Evolutionary conservation across 2,113 vertebrate species (phyloP).

Genomic region (Semicossyphus pulcher): DNA sequence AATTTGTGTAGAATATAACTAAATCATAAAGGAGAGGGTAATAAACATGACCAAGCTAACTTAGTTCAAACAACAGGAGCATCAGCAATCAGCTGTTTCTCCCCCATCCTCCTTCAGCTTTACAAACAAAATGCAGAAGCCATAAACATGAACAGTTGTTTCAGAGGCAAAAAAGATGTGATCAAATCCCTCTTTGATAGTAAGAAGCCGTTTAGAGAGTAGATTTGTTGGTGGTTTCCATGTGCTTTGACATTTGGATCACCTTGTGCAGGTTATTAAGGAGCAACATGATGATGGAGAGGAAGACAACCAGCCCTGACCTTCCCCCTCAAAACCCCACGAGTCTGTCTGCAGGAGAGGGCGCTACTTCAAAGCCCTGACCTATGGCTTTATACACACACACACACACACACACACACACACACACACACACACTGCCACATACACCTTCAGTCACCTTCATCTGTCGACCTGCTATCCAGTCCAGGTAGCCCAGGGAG

Average conservation of each 20-base stretch:
- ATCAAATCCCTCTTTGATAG: not conserved
- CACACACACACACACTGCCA: slow-evolving; percentile 8
- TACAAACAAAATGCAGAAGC: not conserved
- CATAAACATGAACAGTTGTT: no score
- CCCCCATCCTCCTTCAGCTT: no score
- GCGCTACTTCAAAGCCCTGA: slow-evolving; percentile 44
- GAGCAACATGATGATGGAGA: not conserved
- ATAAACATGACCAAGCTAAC: not conserved
- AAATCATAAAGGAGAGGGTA: not conserved
- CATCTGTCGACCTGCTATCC: slow-evolving; percentile 28
- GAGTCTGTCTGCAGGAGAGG: not conserved
- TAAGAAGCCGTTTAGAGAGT: not conserved
- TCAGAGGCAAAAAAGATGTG: not conserved
- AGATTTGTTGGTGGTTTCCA: not conserved
- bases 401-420: slow-evolving; percentile 16
- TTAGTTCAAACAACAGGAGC: not conserved
- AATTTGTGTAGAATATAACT: no score
- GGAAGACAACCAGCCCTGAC: not conserved
- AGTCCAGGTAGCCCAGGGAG: slow-evolving; percentile 19
- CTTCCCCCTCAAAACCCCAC: not conserved
- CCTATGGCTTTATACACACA: slow-evolving; percentile 24
- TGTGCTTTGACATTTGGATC: slow-evolving; percentile 17
- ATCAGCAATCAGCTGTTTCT: slow-evolving; percentile 6
- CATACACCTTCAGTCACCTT: slow-evolving; percentile 38
- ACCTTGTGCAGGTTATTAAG: not conserved